These are phyloP conservation scores for Anas platyrhynchos DNA, from an alignment of 2,113 vertebrate genomes.

Conservation along the genomic window DNA sequence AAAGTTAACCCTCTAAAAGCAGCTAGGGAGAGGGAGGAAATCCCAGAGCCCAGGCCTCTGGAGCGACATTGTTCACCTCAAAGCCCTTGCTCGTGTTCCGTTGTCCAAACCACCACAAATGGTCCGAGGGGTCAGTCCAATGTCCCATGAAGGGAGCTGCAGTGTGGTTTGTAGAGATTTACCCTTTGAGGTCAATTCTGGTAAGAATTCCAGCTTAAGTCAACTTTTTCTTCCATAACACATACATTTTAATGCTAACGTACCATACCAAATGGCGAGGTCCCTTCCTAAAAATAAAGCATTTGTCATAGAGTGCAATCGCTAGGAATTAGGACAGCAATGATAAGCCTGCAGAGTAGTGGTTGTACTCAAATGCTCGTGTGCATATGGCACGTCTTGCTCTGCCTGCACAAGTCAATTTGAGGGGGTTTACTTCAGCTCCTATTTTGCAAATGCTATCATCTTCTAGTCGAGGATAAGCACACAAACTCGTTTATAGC, in stretches of 20 bases:
- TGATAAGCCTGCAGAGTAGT: neutral
- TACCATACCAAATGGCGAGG: neutral
- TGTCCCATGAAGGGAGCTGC: rapidly evolving
- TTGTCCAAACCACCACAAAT: neutral
- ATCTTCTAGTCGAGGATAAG: neutral
- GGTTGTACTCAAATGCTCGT: neutral
- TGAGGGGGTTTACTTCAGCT: neutral
- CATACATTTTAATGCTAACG: neutral
- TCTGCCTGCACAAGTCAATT: neutral
- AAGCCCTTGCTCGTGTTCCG: neutral
- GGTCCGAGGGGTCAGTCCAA: neutral
- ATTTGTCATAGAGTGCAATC: neutral
- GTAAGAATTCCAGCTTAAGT: neutral
- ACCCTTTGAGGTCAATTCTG: neutral
- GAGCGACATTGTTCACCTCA: rapidly evolving
- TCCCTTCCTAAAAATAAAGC: neutral
- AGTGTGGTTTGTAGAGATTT: neutral
- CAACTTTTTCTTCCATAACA: neutral
- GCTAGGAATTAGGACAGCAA: rapidly evolving
- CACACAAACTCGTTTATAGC: neutral
- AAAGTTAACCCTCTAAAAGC: constrained; percentile 77
- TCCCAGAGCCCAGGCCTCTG: neutral
- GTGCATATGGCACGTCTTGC: no score
- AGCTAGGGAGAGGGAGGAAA: neutral
- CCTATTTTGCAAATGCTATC: neutral